Evolutionary conservation across 2,113 vertebrate species (phyloP), one percentile per base, ranked within the genome.

Genomic region (Clupea harengus): DNA sequence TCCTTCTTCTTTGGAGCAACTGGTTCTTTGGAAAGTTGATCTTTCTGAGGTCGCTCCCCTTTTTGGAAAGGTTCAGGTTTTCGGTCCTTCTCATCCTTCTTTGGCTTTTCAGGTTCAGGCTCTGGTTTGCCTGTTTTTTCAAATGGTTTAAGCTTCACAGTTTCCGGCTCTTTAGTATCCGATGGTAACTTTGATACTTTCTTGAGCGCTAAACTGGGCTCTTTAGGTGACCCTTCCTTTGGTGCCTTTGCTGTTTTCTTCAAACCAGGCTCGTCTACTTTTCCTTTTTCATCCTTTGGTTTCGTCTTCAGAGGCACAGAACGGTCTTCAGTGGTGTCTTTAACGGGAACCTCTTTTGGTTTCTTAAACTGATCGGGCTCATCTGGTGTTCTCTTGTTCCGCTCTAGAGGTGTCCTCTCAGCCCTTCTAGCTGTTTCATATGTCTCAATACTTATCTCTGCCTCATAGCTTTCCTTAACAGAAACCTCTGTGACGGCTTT

Each of bases 21-120:
- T 90, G 47, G 88, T 84, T 86, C 84, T 67, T 88, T 85, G 45
- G 92, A 93, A 81, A 89, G 87, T n/a, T 83, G 87, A 39, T 91
- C 89, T 11, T 28, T 52, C 18, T 84, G 89, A 39, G 87, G 10
- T 89, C 88, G 89, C 49, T 90, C 91, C 17, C 87, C 82, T 89
- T 87, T 92, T 84, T 94, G 90, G 82, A 93, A 92, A 89, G 91
- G 72, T 20, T 89, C 25, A 8, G 82, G 22, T 85, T 93, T 92
- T 83, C 96, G 91, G 25, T 92, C 90, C 49, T 89, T 90, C 22
- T 25, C 91, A 87, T 96, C 96, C 91, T 93, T 97, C 94, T 91
- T 94, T 93, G 86, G 89, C 90, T 91, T 93, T 54, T 91, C 87
- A 28, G 88, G 81, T 60, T 93, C 93, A 25, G 91, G 86, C 15